Percentiles rank a stretch among this genome's conserved stretches.
These are phyloP conservation scores for Lathamus discolor DNA, from an alignment of 2,113 vertebrate species.

Conservation along the genomic window DNA sequence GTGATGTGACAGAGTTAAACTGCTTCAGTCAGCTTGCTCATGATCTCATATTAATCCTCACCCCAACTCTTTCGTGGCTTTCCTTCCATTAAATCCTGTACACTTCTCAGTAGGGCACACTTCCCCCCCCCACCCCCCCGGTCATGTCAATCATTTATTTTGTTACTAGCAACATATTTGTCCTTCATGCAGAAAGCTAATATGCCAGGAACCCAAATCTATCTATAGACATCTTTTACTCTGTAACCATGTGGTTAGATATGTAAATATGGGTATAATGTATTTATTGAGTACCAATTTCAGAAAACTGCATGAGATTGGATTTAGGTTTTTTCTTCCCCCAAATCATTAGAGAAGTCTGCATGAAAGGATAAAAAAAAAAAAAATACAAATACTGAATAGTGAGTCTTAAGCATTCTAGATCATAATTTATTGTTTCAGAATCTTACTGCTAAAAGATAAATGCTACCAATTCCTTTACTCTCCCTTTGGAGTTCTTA, in stretches of 20 bases:
- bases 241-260: not conserved
- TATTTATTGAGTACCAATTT: not conserved
- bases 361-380: not conserved
- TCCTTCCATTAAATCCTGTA: not conserved
- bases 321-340: not conserved
- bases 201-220: not conserved
- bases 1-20: not conserved
- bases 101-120: not conserved
- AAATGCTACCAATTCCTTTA: not conserved
- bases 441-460: not conserved
- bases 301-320: not conserved
- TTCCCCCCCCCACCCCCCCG: accelerated
- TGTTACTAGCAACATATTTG: not conserved
- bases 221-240: not conserved
- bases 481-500: not conserved
- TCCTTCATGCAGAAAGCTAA: not conserved
- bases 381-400: not conserved
- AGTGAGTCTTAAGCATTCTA: not conserved
- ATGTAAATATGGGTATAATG: not conserved
- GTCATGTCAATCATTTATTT: not conserved
- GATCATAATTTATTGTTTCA: not conserved
- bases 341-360: not conserved
- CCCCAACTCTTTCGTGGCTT: not conserved
- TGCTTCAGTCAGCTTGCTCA: not conserved
- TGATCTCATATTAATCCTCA: not conserved